phyloP scores from a whole-genome alignment of 2,797 vertebrate genomes.

The Enteromius paludinosus region DNA sequence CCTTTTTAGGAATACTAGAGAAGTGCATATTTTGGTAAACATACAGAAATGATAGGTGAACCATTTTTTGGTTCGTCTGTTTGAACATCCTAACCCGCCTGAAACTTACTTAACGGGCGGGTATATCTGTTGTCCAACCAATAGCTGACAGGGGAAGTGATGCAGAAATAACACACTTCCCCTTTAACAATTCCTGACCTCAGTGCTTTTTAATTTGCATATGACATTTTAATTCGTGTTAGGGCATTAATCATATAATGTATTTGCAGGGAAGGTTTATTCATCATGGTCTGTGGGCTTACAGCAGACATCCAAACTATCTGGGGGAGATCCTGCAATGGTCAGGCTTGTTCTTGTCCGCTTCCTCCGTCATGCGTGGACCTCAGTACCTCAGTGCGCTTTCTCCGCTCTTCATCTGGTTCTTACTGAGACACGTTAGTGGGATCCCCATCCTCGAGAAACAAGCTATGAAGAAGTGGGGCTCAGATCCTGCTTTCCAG shows the following conservation, averaged over 20 bases:
- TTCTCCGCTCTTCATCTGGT: conserved; percentile 83
- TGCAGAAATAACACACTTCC: background rate
- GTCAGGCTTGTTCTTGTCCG: conserved; percentile 82
- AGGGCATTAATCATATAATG: background rate
- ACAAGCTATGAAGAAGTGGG: conserved; percentile 80
- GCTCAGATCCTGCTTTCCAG: conserved; percentile 74
- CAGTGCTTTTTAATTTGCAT: background rate
- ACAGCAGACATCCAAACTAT: conserved; percentile 85
- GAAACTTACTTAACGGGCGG: background rate
- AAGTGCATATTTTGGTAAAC: background rate
- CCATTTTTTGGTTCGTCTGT: background rate
- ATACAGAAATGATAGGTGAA: background rate
- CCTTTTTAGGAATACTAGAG: background rate
- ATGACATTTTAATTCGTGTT: background rate
- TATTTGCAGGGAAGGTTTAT: conserved; percentile 81
- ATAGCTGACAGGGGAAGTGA: background rate
- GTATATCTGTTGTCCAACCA: background rate
- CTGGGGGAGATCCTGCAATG: conserved; percentile 85
- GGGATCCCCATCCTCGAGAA: conserved; percentile 83
- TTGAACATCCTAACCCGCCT: background rate
- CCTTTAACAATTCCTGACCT: background rate
- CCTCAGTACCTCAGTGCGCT: conserved; percentile 74
- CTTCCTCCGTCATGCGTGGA: conserved; percentile 78
- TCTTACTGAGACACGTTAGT: conserved; percentile 79
- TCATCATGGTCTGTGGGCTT: conserved; percentile 82